phyloP scores from a whole-genome alignment of 2,888 invertebrate genomes.

The Clanis bilineata region DNA sequence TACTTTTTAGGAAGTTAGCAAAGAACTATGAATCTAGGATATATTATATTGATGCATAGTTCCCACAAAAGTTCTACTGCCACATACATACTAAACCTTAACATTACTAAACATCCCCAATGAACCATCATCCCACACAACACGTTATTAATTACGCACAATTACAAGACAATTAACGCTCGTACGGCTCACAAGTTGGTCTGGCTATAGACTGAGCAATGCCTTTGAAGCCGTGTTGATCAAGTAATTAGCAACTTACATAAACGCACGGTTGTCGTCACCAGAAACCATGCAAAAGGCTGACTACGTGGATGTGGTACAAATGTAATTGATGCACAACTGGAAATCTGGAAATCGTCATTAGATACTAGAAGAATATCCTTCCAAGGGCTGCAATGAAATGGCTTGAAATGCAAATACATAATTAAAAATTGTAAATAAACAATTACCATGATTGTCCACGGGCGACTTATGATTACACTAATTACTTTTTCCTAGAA shows the following conservation, averaged over 20 bases:
- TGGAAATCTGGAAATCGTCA: too few species aligned
- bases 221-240: constrained; percentile 68
- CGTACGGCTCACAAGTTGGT: constrained; percentile 5
- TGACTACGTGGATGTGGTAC: constrained; percentile 6
- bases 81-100: not conserved
- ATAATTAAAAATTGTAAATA: too few species aligned
- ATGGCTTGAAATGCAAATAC: too few species aligned
- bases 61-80: not conserved
- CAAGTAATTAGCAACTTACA: constrained; percentile 74
- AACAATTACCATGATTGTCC: too few species aligned
- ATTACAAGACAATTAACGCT: constrained; percentile 33
- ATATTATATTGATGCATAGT: not conserved
- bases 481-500: too few species aligned
- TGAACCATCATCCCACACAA: not conserved
- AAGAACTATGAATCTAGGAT: too few species aligned
- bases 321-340: too few species aligned
- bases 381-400: too few species aligned
- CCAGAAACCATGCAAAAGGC: not conserved
- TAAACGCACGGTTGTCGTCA: constrained; percentile 36
- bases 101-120: not conserved
- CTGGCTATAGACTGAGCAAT: constrained; percentile 45
- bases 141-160: constrained; percentile 27
- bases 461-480: too few species aligned
- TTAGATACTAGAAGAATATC: too few species aligned
- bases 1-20: too few species aligned